Evolutionary conservation across 2,888 invertebrate species (phyloP).

Genomic region (Volucella inflata): DNA sequence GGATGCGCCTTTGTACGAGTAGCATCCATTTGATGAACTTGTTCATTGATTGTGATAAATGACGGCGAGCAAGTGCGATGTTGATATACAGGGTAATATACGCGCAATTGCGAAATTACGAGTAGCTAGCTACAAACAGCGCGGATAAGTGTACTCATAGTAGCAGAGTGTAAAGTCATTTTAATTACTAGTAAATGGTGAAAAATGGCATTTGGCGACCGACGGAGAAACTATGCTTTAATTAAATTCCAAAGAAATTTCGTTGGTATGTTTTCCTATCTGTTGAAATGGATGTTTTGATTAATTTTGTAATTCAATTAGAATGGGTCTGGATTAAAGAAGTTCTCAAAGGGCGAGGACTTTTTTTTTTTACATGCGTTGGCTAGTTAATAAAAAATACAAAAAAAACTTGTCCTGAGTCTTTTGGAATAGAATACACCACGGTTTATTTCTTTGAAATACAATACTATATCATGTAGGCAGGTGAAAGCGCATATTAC

Average conservation of each 20-base stretch:
- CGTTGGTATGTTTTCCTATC: conserved; percentile 35
- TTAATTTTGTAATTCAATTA: conserved; percentile 22
- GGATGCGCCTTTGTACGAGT: conserved; percentile 38
- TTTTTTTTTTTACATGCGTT: not conserved
- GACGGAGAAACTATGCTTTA: conserved; percentile 23
- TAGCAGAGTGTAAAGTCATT: conserved; percentile 51
- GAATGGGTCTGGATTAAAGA: conserved; percentile 1
- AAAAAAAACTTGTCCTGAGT: too few species aligned
- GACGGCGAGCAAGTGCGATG: conserved; percentile 64
- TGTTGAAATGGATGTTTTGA: conserved; percentile 4
- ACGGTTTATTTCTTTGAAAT: too few species aligned
- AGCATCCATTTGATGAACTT: conserved; percentile 66
- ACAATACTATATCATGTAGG: too few species aligned
- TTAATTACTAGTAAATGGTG: conserved; percentile 69
- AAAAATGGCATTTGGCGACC: conserved; percentile 52
- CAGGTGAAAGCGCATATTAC: too few species aligned
- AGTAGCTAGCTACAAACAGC: conserved; percentile 9
- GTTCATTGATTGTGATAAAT: conserved; percentile 74
- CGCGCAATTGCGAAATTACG: conserved; percentile 57
- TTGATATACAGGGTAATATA: conserved; percentile 42
- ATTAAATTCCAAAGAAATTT: conserved; percentile 30
- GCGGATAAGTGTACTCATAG: too few species aligned
- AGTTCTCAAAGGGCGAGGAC: not conserved
- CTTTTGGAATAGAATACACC: too few species aligned
- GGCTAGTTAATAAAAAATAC: too few species aligned